These are phyloP conservation scores for Eristalis tenax DNA, from an alignment of 2,888 invertebrate genomes.

Conservation along the genomic window DNA sequence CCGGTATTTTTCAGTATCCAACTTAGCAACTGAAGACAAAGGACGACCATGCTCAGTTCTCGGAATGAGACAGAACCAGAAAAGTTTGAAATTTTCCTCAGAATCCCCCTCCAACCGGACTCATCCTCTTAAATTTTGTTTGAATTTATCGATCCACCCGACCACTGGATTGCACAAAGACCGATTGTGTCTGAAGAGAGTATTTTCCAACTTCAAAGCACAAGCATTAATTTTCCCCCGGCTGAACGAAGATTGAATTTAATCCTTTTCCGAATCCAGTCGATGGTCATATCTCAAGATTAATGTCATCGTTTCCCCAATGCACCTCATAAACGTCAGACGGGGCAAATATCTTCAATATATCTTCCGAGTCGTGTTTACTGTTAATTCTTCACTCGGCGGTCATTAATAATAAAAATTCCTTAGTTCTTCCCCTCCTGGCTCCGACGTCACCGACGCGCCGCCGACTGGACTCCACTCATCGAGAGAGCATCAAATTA, in stretches of 20 bases:
- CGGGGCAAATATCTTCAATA: conserved; percentile 7
- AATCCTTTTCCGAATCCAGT: neutral
- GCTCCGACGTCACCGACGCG: no score
- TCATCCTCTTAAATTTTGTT: neutral
- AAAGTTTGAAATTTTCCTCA: neutral
- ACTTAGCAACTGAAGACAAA: no score
- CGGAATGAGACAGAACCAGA: neutral
- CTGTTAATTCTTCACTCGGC: conserved; percentile 28
- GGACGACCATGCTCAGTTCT: neutral
- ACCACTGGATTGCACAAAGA: neutral
- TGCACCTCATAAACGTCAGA: conserved; percentile 28
- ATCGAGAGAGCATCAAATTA: conserved; percentile 20
- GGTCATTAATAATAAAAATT: conserved; percentile 48
- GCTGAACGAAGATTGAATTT: neutral
- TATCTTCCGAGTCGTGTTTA: conserved; percentile 44
- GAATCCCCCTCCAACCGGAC: neutral
- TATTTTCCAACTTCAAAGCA: neutral
- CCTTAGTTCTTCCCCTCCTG: neutral
- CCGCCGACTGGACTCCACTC: neutral
- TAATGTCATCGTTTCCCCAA: conserved; percentile 16
- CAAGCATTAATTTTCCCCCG: neutral
- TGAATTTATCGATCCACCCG: neutral
- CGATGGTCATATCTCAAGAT: neutral
- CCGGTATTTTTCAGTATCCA: no score
- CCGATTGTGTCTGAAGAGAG: neutral